A percentile compares a stretch with the other conserved stretches of the same genome.
These are phyloP conservation scores for Ligdia adustata DNA, from an alignment of 2,888 invertebrate genomes.

Conservation along the genomic window DNA sequence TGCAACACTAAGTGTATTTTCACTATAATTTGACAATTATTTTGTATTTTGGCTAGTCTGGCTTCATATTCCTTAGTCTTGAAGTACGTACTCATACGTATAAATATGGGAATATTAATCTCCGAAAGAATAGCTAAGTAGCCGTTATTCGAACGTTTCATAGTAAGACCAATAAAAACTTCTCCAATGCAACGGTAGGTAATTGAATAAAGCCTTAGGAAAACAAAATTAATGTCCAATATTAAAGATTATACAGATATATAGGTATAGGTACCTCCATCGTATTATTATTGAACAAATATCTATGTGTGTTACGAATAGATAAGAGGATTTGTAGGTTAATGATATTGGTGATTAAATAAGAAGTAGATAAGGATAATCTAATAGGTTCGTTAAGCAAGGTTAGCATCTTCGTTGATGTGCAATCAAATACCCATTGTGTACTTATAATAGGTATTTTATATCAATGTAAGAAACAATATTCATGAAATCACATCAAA, in stretches of 20 bases:
- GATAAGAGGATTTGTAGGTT: background rate
- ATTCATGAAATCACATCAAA: too few species aligned
- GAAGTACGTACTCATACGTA: too few species aligned
- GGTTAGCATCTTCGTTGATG: background rate
- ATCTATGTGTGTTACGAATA: too few species aligned
- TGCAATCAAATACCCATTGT: too few species aligned
- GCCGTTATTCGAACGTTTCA: background rate
- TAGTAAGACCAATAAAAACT: conserved; percentile 6
- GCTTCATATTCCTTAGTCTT: too few species aligned
- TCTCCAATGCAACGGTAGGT: conserved; percentile 5
- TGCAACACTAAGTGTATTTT: too few species aligned
- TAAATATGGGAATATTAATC: background rate
- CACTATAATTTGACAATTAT: too few species aligned
- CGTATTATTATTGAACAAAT: background rate
- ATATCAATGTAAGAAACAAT: too few species aligned
- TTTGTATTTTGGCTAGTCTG: too few species aligned
- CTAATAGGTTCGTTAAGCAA: background rate
- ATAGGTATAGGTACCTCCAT: too few species aligned
- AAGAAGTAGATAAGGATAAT: background rate
- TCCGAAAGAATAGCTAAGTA: background rate
- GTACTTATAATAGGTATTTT: too few species aligned
- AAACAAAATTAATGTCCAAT: conserved; percentile 11
- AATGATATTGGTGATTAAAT: conserved; percentile 5
- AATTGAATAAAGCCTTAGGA: conserved; percentile 11
- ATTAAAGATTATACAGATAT: background rate